These are phyloP conservation scores for Campopleginae sp. DNA, from an alignment of 2,888 invertebrate genomes.

Conservation along the genomic window DNA sequence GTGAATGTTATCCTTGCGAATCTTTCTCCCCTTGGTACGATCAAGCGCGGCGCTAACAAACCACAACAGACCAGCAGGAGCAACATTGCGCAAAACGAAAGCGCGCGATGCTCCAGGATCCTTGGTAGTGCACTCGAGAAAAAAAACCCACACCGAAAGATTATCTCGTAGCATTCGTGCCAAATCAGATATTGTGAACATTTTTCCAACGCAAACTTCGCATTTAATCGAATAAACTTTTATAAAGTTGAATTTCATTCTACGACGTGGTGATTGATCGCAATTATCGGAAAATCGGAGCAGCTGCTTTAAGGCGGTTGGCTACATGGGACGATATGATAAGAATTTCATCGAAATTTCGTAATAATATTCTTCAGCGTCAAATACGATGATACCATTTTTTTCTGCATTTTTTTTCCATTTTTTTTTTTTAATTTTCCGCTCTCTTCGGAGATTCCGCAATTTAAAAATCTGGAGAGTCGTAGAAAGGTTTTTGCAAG, in stretches of 20 bases:
- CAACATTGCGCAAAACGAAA: constrained; percentile 60
- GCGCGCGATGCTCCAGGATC: constrained; percentile 44
- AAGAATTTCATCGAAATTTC: too few species aligned
- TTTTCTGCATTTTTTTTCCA: too few species aligned
- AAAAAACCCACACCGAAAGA: constrained; percentile 11
- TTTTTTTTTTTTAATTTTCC: too few species aligned
- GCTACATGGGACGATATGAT: too few species aligned
- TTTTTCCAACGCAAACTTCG: background rate
- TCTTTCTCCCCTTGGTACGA: constrained; percentile 61
- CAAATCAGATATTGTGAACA: constrained; percentile 2
- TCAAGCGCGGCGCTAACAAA: constrained; percentile 55
- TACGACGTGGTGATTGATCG: background rate
- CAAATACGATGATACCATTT: background rate
- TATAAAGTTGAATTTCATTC: background rate
- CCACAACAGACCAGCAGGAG: constrained; percentile 41
- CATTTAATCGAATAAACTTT: background rate
- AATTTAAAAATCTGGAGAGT: background rate
- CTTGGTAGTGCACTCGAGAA: background rate
- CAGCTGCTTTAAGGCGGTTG: too few species aligned
- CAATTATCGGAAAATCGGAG: background rate
- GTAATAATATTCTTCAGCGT: too few species aligned
- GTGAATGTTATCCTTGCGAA: constrained; percentile 64
- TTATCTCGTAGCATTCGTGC: constrained; percentile 25
- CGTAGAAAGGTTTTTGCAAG: background rate
- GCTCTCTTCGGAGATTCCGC: background rate